Percentiles rank a stretch among this genome's conserved stretches.
Conservation (phyloP, 1,140 invertebrate species). For the Drosophila azteca region DNA sequence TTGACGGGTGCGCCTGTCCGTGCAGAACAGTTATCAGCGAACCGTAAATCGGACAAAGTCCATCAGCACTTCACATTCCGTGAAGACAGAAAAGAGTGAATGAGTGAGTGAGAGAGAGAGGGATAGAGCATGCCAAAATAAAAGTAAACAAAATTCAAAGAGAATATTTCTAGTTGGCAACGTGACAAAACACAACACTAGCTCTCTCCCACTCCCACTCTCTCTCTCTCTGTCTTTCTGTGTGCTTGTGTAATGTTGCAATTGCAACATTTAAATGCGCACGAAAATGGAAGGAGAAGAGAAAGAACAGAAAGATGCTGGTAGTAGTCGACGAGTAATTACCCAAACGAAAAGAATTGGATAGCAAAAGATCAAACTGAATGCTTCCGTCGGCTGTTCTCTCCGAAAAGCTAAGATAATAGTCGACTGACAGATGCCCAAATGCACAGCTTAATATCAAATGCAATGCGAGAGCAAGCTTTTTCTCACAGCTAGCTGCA, state of each 20-base stretch:
- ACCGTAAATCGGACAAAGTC: constrained; percentile 29
- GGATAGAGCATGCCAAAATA: not conserved
- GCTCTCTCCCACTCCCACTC: not conserved
- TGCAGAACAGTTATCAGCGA: constrained; percentile 13
- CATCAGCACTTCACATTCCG: constrained; percentile 3
- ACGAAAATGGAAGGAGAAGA: constrained; percentile 37
- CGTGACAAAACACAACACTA: constrained; percentile 20
- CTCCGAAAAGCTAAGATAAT: too few species aligned
- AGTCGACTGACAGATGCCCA: not conserved
- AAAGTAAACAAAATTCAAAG: constrained; percentile 49
- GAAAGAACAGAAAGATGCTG: not conserved
- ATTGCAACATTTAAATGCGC: constrained; percentile 51
- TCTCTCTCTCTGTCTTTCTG: constrained; percentile 1
- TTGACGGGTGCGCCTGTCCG: too few species aligned
- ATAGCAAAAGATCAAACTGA: not conserved
- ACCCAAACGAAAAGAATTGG: not conserved
- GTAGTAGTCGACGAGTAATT: not conserved
- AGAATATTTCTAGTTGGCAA: constrained; percentile 49
- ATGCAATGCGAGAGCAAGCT: too few species aligned
- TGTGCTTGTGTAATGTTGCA: constrained; percentile 51
- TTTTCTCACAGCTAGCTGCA: too few species aligned
- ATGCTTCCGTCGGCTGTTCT: too few species aligned
- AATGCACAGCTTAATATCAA: too few species aligned
- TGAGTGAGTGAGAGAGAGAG: constrained; percentile 9
- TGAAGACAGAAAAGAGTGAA: not conserved